Base-by-base conservation (phyloP, 2,888 invertebrate genomes). In the Lutraria lutraria region DNA sequence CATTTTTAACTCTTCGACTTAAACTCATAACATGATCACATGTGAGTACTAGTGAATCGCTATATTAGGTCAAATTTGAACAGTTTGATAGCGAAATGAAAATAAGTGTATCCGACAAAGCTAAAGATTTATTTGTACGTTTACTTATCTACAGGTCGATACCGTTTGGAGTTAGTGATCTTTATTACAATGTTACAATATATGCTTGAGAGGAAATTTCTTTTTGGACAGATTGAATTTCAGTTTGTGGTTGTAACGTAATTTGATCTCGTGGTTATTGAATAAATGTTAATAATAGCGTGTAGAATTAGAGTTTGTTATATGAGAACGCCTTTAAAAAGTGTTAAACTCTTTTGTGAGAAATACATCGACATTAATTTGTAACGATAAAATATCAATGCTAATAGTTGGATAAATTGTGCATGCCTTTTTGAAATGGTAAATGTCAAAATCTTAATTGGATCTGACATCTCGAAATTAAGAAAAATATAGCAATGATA, bases 21-120 rank as follows among this genome's bases (percentile, higher is more conserved):
- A 68, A 68, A 21, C 19, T 63, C 19, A 68, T 68, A 68, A 25
- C 25, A 25, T 68, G n/a, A 25, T 25, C 63, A 25, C 4, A 68
- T 68, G 25, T 68, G 63, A n/a, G 25, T 68, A 43, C 43, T 43
- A 43, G 43, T 43, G 43, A 68, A 68, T 25, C 25, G 63, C 25
- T 68, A 8, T 68, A 68, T 68, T 68, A 68, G 63, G n/a, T 68
- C n/a, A 68, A 68, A 68, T 68, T 68, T 68, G 63, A 68, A 68
- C 63, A 25, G 63, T 68, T 68, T 68, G n/a, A 68, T 68, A 68
- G 63, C 63, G 63, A 25, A 68, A 68, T n/a, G 25, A 25, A 25
- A 25, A 68, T 68, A 68, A 2, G 43, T 4, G 43, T 43, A 43
- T 0, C n/a, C 25, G 63, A 68, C 63, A 68, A n/a, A 25, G 63